Evolutionary conservation across 2,113 vertebrate genomes (phyloP).

Genomic region (Heterochromis multidens): DNA sequence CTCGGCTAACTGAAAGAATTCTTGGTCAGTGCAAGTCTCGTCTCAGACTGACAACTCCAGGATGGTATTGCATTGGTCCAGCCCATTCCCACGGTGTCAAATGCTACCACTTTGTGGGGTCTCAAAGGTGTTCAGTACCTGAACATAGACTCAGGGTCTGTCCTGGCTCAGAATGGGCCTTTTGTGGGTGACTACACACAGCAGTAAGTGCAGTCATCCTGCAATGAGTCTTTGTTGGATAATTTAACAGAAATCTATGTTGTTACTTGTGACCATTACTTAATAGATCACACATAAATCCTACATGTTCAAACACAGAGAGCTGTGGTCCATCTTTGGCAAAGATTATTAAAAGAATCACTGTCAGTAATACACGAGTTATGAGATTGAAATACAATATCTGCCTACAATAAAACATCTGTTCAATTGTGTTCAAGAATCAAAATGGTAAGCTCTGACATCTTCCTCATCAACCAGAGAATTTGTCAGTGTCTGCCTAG

Average conservation of each 20-base stretch:
- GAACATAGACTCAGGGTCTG: rapidly evolving
- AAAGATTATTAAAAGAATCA: background rate
- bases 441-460: background rate
- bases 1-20: background rate
- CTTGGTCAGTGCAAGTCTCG: too few relatives aligned
- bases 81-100: background rate
- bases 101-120: background rate
- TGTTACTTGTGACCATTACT: background rate
- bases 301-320: background rate
- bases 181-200: background rate
- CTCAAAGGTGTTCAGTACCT: background rate
- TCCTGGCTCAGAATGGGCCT: too few relatives aligned
- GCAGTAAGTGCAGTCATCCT: background rate
- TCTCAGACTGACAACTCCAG: background rate
- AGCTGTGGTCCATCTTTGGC: background rate
- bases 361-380: background rate
- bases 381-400: too few relatives aligned
- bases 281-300: background rate
- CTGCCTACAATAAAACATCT: background rate
- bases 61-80: background rate
- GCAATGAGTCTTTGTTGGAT: too few relatives aligned
- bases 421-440: background rate
- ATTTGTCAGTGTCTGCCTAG: background rate
- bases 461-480: background rate
- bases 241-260: background rate